Conservation (phyloP, 2,113 vertebrate genomes). For the Gopherus flavomarginatus region DNA sequence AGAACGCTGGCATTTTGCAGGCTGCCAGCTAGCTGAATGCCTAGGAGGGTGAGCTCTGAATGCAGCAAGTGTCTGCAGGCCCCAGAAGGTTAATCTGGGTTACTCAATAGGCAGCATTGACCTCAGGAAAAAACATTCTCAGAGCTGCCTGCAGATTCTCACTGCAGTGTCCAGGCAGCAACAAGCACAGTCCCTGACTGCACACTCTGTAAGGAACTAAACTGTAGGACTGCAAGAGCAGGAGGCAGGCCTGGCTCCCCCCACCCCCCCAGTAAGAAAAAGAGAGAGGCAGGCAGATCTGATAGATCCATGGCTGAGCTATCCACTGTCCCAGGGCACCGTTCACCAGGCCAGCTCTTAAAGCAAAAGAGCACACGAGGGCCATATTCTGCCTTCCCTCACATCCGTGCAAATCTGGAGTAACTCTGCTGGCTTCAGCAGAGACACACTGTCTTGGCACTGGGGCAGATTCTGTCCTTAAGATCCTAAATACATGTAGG, state of each 20-base stretch:
- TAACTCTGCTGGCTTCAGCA: fast-evolving
- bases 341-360: neutral
- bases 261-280: neutral
- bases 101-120: neutral
- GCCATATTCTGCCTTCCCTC: neutral
- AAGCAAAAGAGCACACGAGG: neutral
- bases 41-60: neutral
- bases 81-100: neutral
- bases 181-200: neutral
- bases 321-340: neutral
- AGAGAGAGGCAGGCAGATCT: neutral
- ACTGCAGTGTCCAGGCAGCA: neutral
- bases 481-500: neutral
- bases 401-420: neutral
- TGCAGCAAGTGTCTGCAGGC: neutral
- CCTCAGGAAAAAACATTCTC: neutral
- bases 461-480: fast-evolving
- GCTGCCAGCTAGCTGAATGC: neutral
- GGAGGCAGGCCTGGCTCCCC: neutral
- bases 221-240: neutral
- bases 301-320: neutral
- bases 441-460: neutral
- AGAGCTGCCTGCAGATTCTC: neutral
- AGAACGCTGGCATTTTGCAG: neutral
- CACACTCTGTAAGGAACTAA: neutral